These are phyloP conservation scores for Dyspetes luteomarginatus DNA, from an alignment of 2,888 invertebrate species.

Conservation along the genomic window DNA sequence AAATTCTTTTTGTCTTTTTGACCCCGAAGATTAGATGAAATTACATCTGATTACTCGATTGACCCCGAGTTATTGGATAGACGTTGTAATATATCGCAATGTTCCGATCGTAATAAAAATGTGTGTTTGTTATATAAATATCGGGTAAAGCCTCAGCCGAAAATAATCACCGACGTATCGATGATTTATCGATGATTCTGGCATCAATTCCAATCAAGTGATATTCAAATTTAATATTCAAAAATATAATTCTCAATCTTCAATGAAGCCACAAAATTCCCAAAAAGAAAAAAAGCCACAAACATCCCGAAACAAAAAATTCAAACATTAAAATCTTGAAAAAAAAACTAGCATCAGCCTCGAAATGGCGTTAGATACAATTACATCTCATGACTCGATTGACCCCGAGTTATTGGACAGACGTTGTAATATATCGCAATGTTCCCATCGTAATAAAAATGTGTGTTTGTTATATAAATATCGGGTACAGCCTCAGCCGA, in stretches of 20 bases:
- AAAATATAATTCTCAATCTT: too few species aligned
- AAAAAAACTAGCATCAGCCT: too few species aligned
- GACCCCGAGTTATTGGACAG: background rate
- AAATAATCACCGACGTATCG: background rate
- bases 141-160: background rate
- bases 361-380: too few species aligned
- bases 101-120: slow-evolving; percentile 27
- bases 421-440: slow-evolving; percentile 7
- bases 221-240: too few species aligned
- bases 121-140: background rate
- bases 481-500: background rate
- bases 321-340: too few species aligned
- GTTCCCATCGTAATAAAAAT: slow-evolving; percentile 28
- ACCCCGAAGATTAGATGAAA: too few species aligned
- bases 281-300: too few species aligned
- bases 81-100: slow-evolving; percentile 7
- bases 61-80: background rate
- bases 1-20: too few species aligned
- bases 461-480: background rate
- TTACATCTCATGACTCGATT: background rate
- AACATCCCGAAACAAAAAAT: too few species aligned
- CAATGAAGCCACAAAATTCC: too few species aligned
- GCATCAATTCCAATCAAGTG: slow-evolving; percentile 63
- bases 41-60: background rate
- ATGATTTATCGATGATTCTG: slow-evolving; percentile 50